Conservation (phyloP, 2,888 invertebrate species). For the Neoascia interrupta region DNA sequence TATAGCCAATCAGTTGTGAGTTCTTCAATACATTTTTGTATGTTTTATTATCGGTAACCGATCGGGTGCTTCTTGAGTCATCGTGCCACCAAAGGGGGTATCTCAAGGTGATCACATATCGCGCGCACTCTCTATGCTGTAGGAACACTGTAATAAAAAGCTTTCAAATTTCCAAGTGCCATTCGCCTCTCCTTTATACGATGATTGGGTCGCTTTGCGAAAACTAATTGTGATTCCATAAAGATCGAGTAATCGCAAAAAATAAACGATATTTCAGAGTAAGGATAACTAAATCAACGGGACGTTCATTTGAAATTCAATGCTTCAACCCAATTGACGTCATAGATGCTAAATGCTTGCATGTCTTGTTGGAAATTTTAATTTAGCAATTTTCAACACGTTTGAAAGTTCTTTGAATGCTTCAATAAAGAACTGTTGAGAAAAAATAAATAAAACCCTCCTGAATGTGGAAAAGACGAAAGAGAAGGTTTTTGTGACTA, state of each 20-base stretch:
- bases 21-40: neutral
- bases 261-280: too few relatives aligned
- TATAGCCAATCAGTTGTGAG: too few relatives aligned
- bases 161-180: too few relatives aligned
- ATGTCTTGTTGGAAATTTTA: slow-evolving; percentile 13
- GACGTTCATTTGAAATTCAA: slow-evolving; percentile 39
- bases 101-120: too few relatives aligned
- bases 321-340: slow-evolving; percentile 43
- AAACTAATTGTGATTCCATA: slow-evolving; percentile 24
- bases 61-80: slow-evolving; percentile 28
- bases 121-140: too few relatives aligned
- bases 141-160: too few relatives aligned
- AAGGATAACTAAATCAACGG: slow-evolving; percentile 1
- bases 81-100: slow-evolving; percentile 10
- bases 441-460: neutral
- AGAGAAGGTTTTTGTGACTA: slow-evolving; percentile 6
- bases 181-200: too few relatives aligned
- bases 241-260: too few relatives aligned
- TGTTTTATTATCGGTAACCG: slow-evolving; percentile 3
- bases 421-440: neutral
- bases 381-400: slow-evolving; percentile 55
- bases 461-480: neutral
- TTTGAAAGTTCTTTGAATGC: slow-evolving; percentile 49
- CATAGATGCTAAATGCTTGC: slow-evolving; percentile 47
- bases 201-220: neutral